Conservation (phyloP, 1,140 invertebrate genomes). For the Bombus turneri region DNA sequence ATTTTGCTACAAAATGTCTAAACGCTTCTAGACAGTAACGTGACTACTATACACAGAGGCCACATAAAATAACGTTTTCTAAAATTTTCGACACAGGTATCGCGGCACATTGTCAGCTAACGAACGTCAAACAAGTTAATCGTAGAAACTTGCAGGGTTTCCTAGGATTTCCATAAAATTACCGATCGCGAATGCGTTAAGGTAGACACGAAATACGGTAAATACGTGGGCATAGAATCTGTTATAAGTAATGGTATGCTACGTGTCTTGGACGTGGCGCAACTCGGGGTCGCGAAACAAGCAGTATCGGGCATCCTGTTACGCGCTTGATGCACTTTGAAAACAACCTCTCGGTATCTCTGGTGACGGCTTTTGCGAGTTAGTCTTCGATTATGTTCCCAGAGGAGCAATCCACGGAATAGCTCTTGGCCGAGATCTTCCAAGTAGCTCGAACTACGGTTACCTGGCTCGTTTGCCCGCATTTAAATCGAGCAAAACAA, state of each 20-base stretch:
- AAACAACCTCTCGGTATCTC: constrained; percentile 57
- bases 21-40: too few species aligned
- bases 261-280: neutral
- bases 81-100: too few species aligned
- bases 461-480: constrained; percentile 48
- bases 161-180: neutral
- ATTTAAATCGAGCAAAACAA: constrained; percentile 58
- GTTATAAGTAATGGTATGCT: neutral
- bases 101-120: too few species aligned
- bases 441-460: constrained; percentile 45
- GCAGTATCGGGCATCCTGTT: constrained; percentile 21
- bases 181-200: neutral
- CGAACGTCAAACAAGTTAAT: neutral
- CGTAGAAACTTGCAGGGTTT: neutral
- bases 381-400: constrained; percentile 55
- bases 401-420: constrained; percentile 40
- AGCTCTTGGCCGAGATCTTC: constrained; percentile 28
- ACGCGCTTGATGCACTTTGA: constrained; percentile 57
- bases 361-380: constrained; percentile 15
- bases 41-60: too few species aligned
- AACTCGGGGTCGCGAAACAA: neutral
- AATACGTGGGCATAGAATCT: neutral
- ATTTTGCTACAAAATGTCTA: too few species aligned
- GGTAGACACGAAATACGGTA: neutral
- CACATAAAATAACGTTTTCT: accelerated